Base-by-base conservation (phyloP, 2,113 vertebrate species). In the Ranitomeya imitator region DNA sequence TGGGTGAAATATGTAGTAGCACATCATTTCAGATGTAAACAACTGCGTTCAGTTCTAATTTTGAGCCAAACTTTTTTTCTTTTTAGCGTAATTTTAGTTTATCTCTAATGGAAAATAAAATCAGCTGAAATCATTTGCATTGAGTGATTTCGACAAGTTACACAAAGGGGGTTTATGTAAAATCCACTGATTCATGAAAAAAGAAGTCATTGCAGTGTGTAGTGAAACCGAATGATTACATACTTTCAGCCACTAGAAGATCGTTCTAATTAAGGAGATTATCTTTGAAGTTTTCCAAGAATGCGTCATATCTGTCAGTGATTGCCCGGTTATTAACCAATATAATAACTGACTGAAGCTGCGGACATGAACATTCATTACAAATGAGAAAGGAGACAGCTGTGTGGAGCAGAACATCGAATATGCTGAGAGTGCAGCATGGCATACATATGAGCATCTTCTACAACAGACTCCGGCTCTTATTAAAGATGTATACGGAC, bases 221-320 rank as follows among this genome's bases (percentile, higher is more conserved):
- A 74, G 81, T 78, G 73, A 84, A 83, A 77, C 87, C 77, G 59
- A 77, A 88, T 83, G 80, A 88, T 88, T 88, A 77, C 63, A 88
- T 67, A 84, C 57, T 60, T 37, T n/a, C 37, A 88, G 78, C 69
- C 78, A 63, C 37, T 37, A 71, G 65, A 88, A 88, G 87, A 51
- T 83, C 67, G 31, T 78, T 83, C 80, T 88, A 83, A 88, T 88
- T 88, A 88, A 88, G 51, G 59, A 77, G 87, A 88, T 88, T 83
- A 88, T 51, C 26, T 78, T 78, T 88, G 80, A 83, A 88, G 87
- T 88, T 83, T 52, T 83, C 80, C 87, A 84, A 83, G 87, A 88
- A 84, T 84, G 71, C 71, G 23, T 78, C 80, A 83, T 84, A 78
- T 88, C 80, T 84, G 80, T 84, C 71, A 78, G 80, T 84, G 73